Base-by-base conservation (phyloP, 1,140 invertebrate species). In the Andricus grossulariae region DNA sequence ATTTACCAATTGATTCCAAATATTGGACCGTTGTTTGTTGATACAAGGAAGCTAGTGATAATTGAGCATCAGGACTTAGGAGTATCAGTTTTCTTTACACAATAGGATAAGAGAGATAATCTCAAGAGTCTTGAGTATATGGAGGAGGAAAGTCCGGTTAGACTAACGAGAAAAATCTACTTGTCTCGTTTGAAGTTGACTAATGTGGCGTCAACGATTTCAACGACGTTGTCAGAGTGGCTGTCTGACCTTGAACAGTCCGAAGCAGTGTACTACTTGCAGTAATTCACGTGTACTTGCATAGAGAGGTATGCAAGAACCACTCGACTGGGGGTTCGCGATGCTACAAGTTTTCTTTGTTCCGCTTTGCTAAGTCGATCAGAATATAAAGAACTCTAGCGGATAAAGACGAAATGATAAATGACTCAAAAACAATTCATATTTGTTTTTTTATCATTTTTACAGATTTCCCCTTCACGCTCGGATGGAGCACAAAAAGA, bases 121-220 rank as follows among this genome's bases (percentile, higher is more conserved):
- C 18, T 54, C 8, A 54, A 54, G 18, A 54, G 6, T 18, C 52
- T 19, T 18, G 52, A 54, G 52, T 19, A 10, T 0, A 21, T 57
- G 55, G 19, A 57, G 55, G 11, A 25, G 19, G 55, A 57, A 57
- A 57, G 55, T 57, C 55, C 55, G 55, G 19, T 57, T 57, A 21
- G 8, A 57, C 2, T 25, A 7, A 25, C 19, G 55, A 57, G 55
- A 57, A 57, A 57, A 57, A 57, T 57, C 19, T 25, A 57, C 55
- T 57, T 57, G 55, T 57, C 54, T 55, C 55, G 55, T 57, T 57
- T 57, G 19, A 57, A 21, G 55, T 57, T 57, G 55, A 57, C 55
- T 57, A 57, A 57, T 57, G 55, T 57, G 55, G 55, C 55, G 55
- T 57, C 55, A 57, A 57, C 19, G 55, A 57, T 57, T 57, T 57